Evolutionary conservation across 1,140 invertebrate genomes (phyloP).

Genomic region (Hylaeus anthracinus): DNA sequence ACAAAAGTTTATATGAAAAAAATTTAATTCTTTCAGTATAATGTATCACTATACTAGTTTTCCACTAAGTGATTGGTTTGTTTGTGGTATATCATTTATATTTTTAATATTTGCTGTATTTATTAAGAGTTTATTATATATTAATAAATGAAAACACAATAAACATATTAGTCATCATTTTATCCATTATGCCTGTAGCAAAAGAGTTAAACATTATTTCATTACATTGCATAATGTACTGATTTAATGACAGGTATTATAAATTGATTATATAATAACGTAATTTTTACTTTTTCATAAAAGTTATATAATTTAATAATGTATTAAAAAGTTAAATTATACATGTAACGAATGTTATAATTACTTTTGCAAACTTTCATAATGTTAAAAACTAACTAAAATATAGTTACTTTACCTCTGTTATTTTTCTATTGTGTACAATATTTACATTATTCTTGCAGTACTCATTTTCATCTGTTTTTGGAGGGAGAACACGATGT

Average conservation of each 20-base stretch:
- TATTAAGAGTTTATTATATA: too few species aligned
- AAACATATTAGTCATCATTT: too few species aligned
- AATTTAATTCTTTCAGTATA: too few species aligned
- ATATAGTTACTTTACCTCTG: neutral
- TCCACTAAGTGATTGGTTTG: too few species aligned
- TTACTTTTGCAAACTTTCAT: neutral
- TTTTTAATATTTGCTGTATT: too few species aligned
- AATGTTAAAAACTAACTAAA: neutral
- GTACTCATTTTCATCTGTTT: neutral
- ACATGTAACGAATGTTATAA: too few species aligned
- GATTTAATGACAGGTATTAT: neutral
- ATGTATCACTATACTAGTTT: neutral
- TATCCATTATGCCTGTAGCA: too few species aligned
- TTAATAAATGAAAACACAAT: too few species aligned
- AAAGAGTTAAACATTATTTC: neutral
- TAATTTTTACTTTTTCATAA: too few species aligned
- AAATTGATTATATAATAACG: neutral
- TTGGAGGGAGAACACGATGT: constrained; percentile 83
- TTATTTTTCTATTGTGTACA: neutral
- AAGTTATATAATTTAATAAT: too few species aligned
- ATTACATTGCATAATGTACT: neutral
- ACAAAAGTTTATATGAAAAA: neutral
- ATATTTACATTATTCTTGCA: too few species aligned
- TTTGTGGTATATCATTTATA: too few species aligned
- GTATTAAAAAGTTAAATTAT: neutral